Conservation (phyloP, 2,113 vertebrate genomes). For the Cnemophilus loriae region DNA sequence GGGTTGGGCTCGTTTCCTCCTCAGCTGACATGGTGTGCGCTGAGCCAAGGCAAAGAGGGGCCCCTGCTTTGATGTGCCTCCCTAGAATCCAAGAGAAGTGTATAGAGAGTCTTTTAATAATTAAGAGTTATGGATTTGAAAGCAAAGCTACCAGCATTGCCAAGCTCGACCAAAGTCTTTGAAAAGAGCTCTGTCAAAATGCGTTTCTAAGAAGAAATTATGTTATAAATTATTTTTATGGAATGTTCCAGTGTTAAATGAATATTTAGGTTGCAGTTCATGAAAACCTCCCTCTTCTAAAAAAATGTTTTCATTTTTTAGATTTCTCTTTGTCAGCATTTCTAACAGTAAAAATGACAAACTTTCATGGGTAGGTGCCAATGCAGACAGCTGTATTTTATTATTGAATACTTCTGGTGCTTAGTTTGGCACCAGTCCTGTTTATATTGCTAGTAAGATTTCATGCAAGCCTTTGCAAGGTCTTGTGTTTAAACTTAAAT, state of each 20-base stretch:
- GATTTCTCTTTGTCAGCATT: slow-evolving; percentile 77
- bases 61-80: slow-evolving; percentile 20
- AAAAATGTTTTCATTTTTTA: slow-evolving; percentile 68
- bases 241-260: slow-evolving; percentile 57
- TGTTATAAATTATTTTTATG: slow-evolving; percentile 70
- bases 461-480: slow-evolving; percentile 68
- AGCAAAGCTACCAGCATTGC: slow-evolving; percentile 24
- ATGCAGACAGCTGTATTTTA: slow-evolving; percentile 76
- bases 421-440: slow-evolving; percentile 69
- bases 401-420: slow-evolving; percentile 76
- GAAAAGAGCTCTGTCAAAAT: slow-evolving; percentile 47
- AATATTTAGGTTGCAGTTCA: slow-evolving; percentile 69
- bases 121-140: slow-evolving; percentile 58
- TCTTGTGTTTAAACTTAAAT: slow-evolving; percentile 61
- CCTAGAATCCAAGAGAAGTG: not conserved
- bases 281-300: slow-evolving; percentile 51
- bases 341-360: slow-evolving; percentile 70
- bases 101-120: slow-evolving; percentile 28
- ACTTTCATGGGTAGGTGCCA: slow-evolving; percentile 63
- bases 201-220: slow-evolving; percentile 64
- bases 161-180: slow-evolving; percentile 47
- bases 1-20: not conserved
- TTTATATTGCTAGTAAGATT: slow-evolving; percentile 72
- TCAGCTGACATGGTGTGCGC: not conserved
- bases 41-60: slow-evolving; percentile 4